Percentiles rank a stretch among this genome's conserved stretches.
Evolutionary conservation across 2,113 vertebrate genomes (phyloP).

Genomic region (Brienomyrus brachyistius): DNA sequence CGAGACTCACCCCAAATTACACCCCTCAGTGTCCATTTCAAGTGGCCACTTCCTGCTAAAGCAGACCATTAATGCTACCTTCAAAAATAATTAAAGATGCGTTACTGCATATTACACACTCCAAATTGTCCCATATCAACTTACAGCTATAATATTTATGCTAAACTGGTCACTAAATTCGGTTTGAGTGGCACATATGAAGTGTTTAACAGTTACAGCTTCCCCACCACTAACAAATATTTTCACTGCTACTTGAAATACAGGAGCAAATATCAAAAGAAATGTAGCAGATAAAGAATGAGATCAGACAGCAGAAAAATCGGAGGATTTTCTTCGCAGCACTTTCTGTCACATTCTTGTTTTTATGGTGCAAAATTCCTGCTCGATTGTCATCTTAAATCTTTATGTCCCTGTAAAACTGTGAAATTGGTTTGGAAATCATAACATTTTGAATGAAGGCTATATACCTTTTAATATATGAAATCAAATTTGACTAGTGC

Average conservation of each 20-base stretch:
- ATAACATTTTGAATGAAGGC: not conserved
- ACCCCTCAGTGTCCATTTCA: not conserved
- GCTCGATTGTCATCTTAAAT: constrained; percentile 1
- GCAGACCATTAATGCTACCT: not conserved
- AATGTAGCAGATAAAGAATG: not conserved
- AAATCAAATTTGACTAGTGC: not conserved
- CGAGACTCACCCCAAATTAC: not conserved
- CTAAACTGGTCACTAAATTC: not conserved
- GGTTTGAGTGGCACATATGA: not conserved
- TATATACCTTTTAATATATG: not conserved
- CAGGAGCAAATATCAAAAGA: not conserved
- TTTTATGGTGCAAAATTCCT: not conserved
- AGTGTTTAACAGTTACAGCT: not conserved
- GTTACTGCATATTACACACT: not conserved
- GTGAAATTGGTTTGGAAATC: constrained; percentile 8
- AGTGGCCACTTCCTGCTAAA: not conserved
- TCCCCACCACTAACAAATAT: not conserved
- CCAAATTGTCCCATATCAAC: not conserved
- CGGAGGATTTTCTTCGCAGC: not conserved
- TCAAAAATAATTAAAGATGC: not conserved
- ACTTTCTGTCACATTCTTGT: not conserved
- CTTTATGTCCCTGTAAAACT: not conserved
- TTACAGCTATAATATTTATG: not conserved
- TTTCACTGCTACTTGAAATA: not conserved
- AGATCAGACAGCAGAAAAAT: not conserved